Evolutionary conservation across 2,113 vertebrate genomes (phyloP).

Genomic region (Toxostoma redivivum): DNA sequence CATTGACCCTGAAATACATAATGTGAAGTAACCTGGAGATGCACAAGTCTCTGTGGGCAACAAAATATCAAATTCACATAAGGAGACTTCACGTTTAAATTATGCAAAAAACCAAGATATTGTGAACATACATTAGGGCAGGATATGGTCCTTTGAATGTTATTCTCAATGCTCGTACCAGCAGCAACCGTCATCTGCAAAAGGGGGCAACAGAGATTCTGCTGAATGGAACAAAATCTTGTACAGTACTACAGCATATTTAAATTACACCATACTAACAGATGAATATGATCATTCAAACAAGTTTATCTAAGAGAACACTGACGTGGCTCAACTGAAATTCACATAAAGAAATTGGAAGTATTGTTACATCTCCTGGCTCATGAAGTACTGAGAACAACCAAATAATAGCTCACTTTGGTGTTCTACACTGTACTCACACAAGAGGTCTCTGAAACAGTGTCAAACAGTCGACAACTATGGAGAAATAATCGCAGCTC

Average conservation of each 20-base stretch:
- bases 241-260: slow-evolving; percentile 11
- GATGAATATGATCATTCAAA: background rate
- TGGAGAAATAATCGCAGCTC: background rate
- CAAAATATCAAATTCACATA: slow-evolving; percentile 41
- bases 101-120: slow-evolving; percentile 49
- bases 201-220: slow-evolving; percentile 67
- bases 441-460: background rate
- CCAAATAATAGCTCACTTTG: accelerated
- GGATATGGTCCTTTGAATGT: slow-evolving; percentile 76
- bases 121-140: slow-evolving; percentile 73
- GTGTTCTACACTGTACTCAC: background rate
- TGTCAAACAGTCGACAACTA: background rate
- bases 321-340: slow-evolving; percentile 19
- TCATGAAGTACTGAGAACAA: background rate
- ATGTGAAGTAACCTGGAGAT: background rate
- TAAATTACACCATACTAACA: background rate
- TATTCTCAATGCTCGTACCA: slow-evolving; percentile 75
- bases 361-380: slow-evolving; percentile 21
- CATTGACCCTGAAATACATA: slow-evolving; percentile 10
- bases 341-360: background rate
- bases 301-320: background rate
- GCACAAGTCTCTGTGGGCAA: background rate
- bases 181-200: slow-evolving; percentile 75
- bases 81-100: slow-evolving; percentile 42
- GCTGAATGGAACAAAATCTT: slow-evolving; percentile 57